Evolutionary conservation across 2,113 vertebrate genomes (phyloP), one percentile per base, ranked within the genome.

Genomic region (Hoplias malabaricus): DNA sequence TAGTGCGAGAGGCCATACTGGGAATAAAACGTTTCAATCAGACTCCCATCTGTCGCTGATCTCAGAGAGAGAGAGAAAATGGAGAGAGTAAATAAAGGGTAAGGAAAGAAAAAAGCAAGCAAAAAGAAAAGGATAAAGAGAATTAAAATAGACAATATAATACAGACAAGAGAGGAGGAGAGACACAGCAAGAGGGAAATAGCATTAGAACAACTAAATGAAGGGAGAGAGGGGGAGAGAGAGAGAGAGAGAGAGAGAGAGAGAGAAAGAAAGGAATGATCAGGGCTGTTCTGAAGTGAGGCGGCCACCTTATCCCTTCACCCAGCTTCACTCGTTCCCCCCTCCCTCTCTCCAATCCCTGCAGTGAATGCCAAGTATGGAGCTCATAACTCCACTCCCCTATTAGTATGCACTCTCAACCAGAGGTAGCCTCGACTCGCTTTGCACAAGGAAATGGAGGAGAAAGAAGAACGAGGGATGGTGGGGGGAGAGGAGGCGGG

Each of bases 281-380:
- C 48, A 43, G 36, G 19, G 38, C 7, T 31, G 25, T 16, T 61
- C 0, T 70, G 59, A 79, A 84, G 84, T 80, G 84, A 72, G 53
- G 68, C 29, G 38, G 62, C 81, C 76, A 69, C 84, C 83, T 85
- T 78, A 84, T 90, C 84, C 73, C 40, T 65, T 83, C 82, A 83
- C 78, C 62, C 61, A 81, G 73, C 81, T 77, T 67, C 69, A 57
- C 73, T 65, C 4, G 8, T n/a, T 13, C 25, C 31, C 67, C 36
- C 40, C 34, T 43, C 53, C 53, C 42, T 61, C 29, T 34, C n/a
- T 23, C 43, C 29, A 23, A 61, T 36, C 75, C 75, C 79, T 83
- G 82, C 42, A 40, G 25, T 83, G 81, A 87, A 89, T 86, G 81
- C 81, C 82, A 87, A 89, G 79, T 80, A 78, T 78, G 72, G 48